Base-by-base conservation (phyloP, 1,140 invertebrate genomes). In the Latrodectus geometricus region DNA sequence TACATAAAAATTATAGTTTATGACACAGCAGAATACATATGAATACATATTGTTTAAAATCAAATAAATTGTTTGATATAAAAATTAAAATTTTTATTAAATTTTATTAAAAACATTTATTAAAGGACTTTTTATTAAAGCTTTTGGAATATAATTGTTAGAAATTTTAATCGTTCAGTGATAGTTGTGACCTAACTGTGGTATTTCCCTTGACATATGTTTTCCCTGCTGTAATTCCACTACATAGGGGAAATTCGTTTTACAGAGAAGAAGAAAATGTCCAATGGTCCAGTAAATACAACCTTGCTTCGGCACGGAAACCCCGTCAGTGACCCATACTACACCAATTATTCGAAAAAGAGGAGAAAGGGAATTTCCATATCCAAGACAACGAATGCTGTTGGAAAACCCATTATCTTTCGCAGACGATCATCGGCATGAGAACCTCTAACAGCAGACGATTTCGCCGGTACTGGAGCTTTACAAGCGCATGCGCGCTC, bases 331-430 rank as follows among this genome's bases (percentile, higher is more conserved):
- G 54, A 61, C 54, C 54, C 54, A 14, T 14, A 61, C 54, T 61
- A 61, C 54, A 14, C 17, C 54, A 61, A 61, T 17, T 61, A 61
- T 61, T 61, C 17, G 11, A 11, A 61, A 61, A 11, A 14, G 14
- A 56, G 8, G 17, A 61, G 54, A 61, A 61, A 8, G 17, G 11
- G 11, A 61, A 14, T 61, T 61, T 61, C 35, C 35, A 61, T 14
- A 61, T 11, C 11, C 54, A 61, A 35, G 54, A 61, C 54, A 17
- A 61, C 17, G 17, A 61, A 61, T 61, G 17, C 54, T 21, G 52
- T 54, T 56, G 74, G 54, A 76, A 76, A 76, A 76, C 74, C 74
- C 74, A 76, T 76, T 76, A 76, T 76, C 74, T 35, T 56, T 15
- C 74, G n/a, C 74, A 76, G 74, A 76, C 74, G 52, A 56, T 76